phyloP scores from a whole-genome alignment of 2,113 vertebrate genomes.

The Micronycteris hirsuta region DNA sequence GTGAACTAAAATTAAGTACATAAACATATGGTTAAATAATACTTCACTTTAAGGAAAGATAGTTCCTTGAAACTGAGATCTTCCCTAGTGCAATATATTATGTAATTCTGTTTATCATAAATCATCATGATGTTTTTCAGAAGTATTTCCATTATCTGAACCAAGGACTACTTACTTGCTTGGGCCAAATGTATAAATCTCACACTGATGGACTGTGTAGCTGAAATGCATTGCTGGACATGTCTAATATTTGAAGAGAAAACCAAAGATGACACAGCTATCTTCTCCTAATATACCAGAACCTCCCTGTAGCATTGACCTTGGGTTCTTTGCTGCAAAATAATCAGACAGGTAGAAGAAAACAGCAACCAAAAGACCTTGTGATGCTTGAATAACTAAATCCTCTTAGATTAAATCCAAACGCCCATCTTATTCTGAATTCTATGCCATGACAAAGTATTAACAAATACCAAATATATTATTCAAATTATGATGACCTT shows the following conservation, averaged over 20 bases:
- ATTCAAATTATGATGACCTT: slow-evolving; percentile 46
- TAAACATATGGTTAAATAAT: slow-evolving; percentile 20
- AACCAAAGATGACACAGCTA: background rate
- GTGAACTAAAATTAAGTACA: background rate
- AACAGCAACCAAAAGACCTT: slow-evolving; percentile 21
- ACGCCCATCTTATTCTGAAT: slow-evolving; percentile 31
- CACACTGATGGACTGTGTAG: background rate
- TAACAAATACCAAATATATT: slow-evolving; percentile 18
- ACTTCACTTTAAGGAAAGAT: background rate
- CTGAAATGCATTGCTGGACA: background rate
- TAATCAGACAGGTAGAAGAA: slow-evolving; percentile 24
- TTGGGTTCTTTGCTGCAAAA: slow-evolving; percentile 6
- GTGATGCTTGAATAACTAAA: slow-evolving; percentile 41
- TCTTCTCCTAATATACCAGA: background rate
- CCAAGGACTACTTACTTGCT: background rate
- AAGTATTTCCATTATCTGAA: slow-evolving; percentile 18
- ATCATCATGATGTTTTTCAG: background rate
- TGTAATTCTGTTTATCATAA: slow-evolving; percentile 32
- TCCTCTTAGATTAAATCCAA: slow-evolving; percentile 35
- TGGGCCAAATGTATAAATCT: background rate
- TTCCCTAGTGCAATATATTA: background rate
- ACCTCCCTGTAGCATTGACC: background rate
- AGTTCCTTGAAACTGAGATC: background rate
- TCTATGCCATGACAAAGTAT: slow-evolving; percentile 9
- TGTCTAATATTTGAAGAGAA: slow-evolving; percentile 24